Evolutionary conservation across 2,888 invertebrate species (phyloP), one percentile per base, ranked within the genome.

Genomic region (Parnassius apollo): DNA sequence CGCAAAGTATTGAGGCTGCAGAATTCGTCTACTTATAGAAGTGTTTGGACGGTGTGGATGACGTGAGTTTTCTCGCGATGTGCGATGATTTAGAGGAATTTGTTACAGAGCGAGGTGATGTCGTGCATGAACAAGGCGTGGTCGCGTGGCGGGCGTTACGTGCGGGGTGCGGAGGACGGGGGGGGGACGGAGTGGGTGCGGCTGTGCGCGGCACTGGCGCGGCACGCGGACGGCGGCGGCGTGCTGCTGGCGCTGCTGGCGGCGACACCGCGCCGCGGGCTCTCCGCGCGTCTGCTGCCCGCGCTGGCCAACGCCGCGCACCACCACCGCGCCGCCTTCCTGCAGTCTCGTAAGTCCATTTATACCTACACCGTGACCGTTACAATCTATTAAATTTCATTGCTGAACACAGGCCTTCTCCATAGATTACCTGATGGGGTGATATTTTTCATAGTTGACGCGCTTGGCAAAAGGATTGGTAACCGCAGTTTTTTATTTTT

Each of bases 281-380:
- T 48, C 13, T 64, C 76, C n/a, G 74, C 79, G 8, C 62, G 65
- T 0, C 71, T 86, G 18, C 65, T 88, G 75, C 83, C 86, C 1
- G 88, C 88, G 1, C 56, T 89, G 0, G 89, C 88, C n/a, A 82
- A 86, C 72, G 83, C 86, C 11, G 88, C 90, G 1, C 76, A 81
- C 54, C 82, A 86, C 57, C 83, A 86, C 8, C 71, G 86, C 3
- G 65, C 69, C 57, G 66, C 80, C 2, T 84, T 86, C 66, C 69
- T 89, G 59, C 85, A 85, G 62, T 80, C 84, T 0, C 70, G 89
- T 90, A 8, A 81, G 84, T 75, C 11, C 44, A 9, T 9, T 8
- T 18, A 13, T 13, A 13, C 49, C 18, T 35, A 35, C 49, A 9
- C 49, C 8, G 8, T 49, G 9, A 9, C 49, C 25, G 1, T 3